Evolutionary conservation across 2,888 invertebrate genomes (phyloP).

Genomic region (Polydrusus tereticollis): DNA sequence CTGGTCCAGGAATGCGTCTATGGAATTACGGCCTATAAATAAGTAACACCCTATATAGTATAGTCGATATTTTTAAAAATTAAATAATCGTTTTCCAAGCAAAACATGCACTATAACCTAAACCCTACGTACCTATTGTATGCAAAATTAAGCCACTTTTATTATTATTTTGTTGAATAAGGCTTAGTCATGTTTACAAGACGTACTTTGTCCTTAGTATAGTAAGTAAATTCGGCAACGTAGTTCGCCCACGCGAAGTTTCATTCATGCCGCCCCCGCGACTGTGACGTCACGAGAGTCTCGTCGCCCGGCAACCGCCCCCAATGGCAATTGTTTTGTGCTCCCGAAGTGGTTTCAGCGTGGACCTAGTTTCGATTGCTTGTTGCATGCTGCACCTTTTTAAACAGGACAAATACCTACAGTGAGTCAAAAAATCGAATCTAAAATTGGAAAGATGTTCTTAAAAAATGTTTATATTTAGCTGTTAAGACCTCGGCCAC

Average conservation of each 20-base stretch:
- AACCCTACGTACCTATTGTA: neutral
- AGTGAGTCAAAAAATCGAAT: too few relatives aligned
- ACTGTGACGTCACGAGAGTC: slow-evolving; percentile 71
- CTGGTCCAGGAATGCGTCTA: too few relatives aligned
- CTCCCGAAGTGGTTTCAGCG: neutral
- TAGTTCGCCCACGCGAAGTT: slow-evolving; percentile 61
- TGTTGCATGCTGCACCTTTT: neutral
- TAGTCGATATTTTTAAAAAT: too few relatives aligned
- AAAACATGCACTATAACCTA: neutral
- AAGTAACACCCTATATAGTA: too few relatives aligned
- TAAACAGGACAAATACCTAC: neutral
- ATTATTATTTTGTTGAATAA: neutral
- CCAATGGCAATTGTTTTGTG: slow-evolving; percentile 11
- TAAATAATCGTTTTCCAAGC: neutral
- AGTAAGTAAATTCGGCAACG: slow-evolving; percentile 30
- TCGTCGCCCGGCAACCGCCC: slow-evolving; percentile 53
- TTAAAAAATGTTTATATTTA: neutral
- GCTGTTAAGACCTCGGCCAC: too few relatives aligned
- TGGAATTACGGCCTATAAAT: too few relatives aligned
- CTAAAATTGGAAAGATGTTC: neutral
- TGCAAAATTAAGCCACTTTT: neutral
- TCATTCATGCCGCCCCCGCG: slow-evolving; percentile 67
- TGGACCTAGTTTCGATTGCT: neutral
- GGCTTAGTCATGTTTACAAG: neutral
- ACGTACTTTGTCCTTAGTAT: neutral